phyloP scores from a whole-genome alignment of 2,797 vertebrate genomes.

The Synaphobranchus kaupii region DNA sequence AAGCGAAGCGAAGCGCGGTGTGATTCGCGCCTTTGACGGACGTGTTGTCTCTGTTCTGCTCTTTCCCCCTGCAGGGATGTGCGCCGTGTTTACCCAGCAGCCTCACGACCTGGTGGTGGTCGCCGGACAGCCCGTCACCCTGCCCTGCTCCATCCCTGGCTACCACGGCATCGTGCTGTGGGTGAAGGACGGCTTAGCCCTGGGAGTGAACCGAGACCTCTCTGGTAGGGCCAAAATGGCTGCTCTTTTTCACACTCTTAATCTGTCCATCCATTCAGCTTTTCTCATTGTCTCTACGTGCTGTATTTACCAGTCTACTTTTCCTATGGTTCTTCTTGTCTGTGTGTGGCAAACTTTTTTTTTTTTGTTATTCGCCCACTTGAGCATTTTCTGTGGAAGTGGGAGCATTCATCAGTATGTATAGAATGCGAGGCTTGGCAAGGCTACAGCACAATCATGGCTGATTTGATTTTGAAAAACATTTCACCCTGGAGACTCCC shows the following conservation, averaged over 20 bases:
- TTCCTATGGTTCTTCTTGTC: no score
- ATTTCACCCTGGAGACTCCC: neutral
- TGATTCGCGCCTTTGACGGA: neutral
- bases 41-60: no score
- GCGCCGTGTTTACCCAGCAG: constrained; percentile 84
- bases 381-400: neutral
- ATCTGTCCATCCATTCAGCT: neutral
- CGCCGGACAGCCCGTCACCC: constrained; percentile 83
- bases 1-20: neutral
- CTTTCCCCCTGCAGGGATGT: constrained; percentile 66
- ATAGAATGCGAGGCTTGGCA: neutral
- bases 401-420: neutral
- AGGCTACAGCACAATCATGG: neutral
- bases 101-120: constrained; percentile 88
- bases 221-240: constrained; percentile 73
- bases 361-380: neutral
- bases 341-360: neutral
- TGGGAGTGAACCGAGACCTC: constrained; percentile 85
- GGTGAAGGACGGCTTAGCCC: constrained; percentile 87
- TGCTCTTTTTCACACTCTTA: neutral
- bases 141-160: constrained; percentile 85
- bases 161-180: constrained; percentile 89
- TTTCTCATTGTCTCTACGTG: neutral
- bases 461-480: constrained; percentile 1
- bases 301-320: neutral